phyloP scores from a whole-genome alignment of 53 echinoderm and acorn worm species.

The Hippasteria phrygiana region DNA sequence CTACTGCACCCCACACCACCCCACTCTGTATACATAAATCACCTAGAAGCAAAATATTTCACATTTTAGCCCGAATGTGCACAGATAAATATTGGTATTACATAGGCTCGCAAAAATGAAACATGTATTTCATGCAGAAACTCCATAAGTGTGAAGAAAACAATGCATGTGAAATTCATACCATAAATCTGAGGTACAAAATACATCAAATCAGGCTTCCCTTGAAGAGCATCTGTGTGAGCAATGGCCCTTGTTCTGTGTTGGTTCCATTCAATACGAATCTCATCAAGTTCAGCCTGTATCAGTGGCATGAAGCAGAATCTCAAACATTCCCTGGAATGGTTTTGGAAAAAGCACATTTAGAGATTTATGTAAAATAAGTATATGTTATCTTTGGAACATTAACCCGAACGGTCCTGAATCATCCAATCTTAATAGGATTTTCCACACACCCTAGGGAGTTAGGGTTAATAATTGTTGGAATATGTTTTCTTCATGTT shows the following conservation, averaged over 20 bases:
- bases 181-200: conserved; percentile 27
- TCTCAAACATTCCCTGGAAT: conserved; percentile 22
- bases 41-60: too few species aligned
- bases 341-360: background rate
- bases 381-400: background rate
- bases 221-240: conserved; percentile 3
- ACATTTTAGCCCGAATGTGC: background rate
- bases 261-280: conserved; percentile 31
- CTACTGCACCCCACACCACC: too few species aligned
- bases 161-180: background rate
- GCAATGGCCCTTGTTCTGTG: conserved; percentile 18
- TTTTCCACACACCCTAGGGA: too few species aligned
- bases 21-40: too few species aligned
- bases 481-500: too few species aligned
- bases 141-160: background rate
- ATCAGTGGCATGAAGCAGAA: conserved; percentile 33
- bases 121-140: background rate
- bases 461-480: too few species aligned
- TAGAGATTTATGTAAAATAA: background rate
- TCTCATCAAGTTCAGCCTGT: conserved; percentile 27
- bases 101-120: background rate
- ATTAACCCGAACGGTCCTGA: too few species aligned
- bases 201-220: conserved; percentile 47
- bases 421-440: too few species aligned
- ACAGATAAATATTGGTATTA: background rate